Conservation (phyloP, 2,797 vertebrate species). For the Chelon auratus region DNA sequence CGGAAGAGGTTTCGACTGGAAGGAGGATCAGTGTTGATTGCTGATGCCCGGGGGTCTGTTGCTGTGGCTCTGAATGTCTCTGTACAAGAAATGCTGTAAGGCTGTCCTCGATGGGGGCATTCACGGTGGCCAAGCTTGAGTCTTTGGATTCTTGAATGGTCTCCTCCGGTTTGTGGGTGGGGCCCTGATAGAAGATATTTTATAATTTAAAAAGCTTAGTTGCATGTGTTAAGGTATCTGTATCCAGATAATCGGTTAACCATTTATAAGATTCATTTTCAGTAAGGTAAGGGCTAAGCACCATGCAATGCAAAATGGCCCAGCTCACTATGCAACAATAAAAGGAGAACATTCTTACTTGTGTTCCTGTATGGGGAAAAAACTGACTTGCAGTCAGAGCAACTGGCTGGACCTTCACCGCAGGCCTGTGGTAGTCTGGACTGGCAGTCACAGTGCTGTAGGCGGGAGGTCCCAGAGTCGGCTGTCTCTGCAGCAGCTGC, state of each 20-base stretch:
- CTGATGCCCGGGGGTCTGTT: slow-evolving; percentile 76
- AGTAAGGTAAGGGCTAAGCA: background rate
- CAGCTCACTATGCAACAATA: background rate
- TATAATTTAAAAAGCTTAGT: slow-evolving; percentile 24
- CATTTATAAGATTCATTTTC: too few species aligned
- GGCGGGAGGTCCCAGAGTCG: slow-evolving; percentile 90
- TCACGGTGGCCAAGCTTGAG: slow-evolving; percentile 85
- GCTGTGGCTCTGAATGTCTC: slow-evolving; percentile 70
- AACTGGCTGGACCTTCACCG: slow-evolving; percentile 82
- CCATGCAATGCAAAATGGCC: background rate
- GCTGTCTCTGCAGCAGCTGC: slow-evolving; percentile 94
- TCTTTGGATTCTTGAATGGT: slow-evolving; percentile 92
- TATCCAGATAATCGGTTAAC: too few species aligned
- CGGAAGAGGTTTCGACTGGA: slow-evolving; percentile 86
- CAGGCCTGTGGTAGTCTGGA: slow-evolving; percentile 87
- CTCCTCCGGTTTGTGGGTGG: slow-evolving; percentile 87
- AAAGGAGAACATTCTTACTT: slow-evolving; percentile 54
- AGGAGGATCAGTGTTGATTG: slow-evolving; percentile 87
- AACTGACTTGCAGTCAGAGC: slow-evolving; percentile 87
- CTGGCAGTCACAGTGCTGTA: slow-evolving; percentile 93
- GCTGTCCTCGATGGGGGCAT: slow-evolving; percentile 88
- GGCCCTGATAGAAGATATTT: slow-evolving; percentile 81
- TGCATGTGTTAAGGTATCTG: too few species aligned
- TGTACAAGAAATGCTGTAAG: slow-evolving; percentile 87
- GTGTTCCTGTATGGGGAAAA: slow-evolving; percentile 85